These are phyloP conservation scores for Acipenser transmontanus DNA, from an alignment of 2,797 vertebrate genomes.

Conservation along the genomic window DNA sequence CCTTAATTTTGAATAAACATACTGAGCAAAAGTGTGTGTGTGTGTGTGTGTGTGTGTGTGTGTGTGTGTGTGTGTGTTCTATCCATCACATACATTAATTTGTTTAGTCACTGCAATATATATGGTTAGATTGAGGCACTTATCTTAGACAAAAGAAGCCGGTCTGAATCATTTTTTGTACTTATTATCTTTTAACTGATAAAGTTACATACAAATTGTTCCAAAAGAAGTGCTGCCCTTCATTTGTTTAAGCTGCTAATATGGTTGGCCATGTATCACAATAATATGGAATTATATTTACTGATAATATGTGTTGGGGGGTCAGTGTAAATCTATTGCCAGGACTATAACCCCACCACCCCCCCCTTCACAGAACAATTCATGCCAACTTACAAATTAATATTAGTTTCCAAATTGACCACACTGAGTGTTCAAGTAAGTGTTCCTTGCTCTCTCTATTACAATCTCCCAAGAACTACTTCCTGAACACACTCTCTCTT, in stretches of 20 bases:
- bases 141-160: no score
- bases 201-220: no score
- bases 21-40: no score
- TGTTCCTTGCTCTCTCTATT: constrained; percentile 58
- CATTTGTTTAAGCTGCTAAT: constrained; percentile 3
- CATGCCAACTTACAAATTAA: constrained; percentile 46
- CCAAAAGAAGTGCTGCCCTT: no score
- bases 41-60: no score
- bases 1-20: no score
- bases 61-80: no score
- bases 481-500: constrained; percentile 40
- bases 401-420: constrained; percentile 59
- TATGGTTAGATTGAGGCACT: no score
- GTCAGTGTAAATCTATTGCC: background rate
- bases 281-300: constrained; percentile 1
- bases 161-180: no score
- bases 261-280: background rate
- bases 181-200: no score
- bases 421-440: constrained; percentile 38
- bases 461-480: constrained; percentile 60
- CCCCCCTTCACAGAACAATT: constrained; percentile 7
- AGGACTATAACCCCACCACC: background rate
- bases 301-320: background rate
- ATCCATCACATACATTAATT: no score
- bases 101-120: no score